Conservation (phyloP, 2,888 invertebrate species). For the Drosophila quasianomalipes region DNA sequence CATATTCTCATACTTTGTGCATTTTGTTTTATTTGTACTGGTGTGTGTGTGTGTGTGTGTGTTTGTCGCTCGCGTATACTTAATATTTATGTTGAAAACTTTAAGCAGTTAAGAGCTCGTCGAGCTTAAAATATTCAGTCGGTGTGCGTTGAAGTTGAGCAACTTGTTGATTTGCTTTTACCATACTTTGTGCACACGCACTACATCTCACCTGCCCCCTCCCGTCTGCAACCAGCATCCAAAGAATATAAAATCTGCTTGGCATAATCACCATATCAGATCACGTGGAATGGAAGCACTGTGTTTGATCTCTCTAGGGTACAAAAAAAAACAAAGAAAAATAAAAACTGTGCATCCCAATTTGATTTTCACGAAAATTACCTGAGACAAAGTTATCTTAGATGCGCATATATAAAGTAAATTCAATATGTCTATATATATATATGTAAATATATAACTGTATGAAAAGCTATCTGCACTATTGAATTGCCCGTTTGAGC, state of each 20-base stretch:
- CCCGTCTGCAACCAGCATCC: neutral
- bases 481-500: neutral
- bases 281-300: constrained; percentile 32
- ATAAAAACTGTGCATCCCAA: constrained; percentile 12
- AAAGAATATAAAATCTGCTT: constrained; percentile 47
- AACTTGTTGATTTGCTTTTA: constrained; percentile 76
- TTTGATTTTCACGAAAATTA: constrained; percentile 23
- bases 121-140: constrained; percentile 73
- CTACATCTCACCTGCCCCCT: neutral
- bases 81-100: constrained; percentile 79
- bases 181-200: constrained; percentile 43
- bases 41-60: constrained; percentile 6
- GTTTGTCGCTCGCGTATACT: constrained; percentile 66
- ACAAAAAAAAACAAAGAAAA: neutral
- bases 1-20: constrained; percentile 44
- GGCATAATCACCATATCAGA: constrained; percentile 64
- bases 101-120: constrained; percentile 78
- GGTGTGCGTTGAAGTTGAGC: constrained; percentile 66
- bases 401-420: neutral
- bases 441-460: neutral
- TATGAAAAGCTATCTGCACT: neutral
- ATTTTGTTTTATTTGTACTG: constrained; percentile 30
- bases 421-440: neutral
- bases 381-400: constrained; percentile 1
- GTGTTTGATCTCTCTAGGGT: constrained; percentile 61